Conservation (phyloP, 2,888 invertebrate species). For the Zeuzera pyrina region DNA sequence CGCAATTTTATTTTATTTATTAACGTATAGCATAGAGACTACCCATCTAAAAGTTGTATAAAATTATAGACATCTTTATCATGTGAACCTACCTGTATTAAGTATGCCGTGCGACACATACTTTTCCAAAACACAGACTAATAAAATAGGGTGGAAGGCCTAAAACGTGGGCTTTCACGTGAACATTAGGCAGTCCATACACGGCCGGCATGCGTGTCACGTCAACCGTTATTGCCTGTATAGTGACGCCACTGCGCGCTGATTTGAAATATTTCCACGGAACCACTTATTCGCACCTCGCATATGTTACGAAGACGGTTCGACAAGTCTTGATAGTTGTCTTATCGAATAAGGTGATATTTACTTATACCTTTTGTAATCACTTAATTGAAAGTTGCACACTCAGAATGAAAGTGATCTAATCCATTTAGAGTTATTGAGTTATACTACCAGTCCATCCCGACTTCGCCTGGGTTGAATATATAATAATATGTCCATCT, state of each 20-base stretch:
- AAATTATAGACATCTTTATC: background rate
- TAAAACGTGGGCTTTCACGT: conserved; percentile 39
- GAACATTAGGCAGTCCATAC: conserved; percentile 58
- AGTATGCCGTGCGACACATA: conserved; percentile 9
- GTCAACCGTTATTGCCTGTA: conserved; percentile 64
- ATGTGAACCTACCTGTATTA: background rate
- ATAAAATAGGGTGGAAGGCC: conserved; percentile 56
- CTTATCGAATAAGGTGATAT: no score
- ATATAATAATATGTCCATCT: no score
- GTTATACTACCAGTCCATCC: no score
- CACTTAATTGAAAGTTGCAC: no score
- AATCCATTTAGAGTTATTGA: no score
- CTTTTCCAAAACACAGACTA: conserved; percentile 40
- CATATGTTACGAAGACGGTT: conserved; percentile 31
- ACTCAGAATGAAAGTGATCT: no score
- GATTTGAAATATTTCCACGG: conserved; percentile 73
- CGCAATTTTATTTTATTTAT: background rate
- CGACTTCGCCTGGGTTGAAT: no score
- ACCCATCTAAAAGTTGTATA: no score
- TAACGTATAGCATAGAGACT: background rate
- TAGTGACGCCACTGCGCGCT: conserved; percentile 46
- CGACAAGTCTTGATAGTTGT: conserved; percentile 36
- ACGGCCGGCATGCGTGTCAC: conserved; percentile 58
- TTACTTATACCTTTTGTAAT: no score
- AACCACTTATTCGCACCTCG: conserved; percentile 67